Evolutionary conservation across 2,113 vertebrate genomes (phyloP).

Genomic region (Odontophorus gujanensis): DNA sequence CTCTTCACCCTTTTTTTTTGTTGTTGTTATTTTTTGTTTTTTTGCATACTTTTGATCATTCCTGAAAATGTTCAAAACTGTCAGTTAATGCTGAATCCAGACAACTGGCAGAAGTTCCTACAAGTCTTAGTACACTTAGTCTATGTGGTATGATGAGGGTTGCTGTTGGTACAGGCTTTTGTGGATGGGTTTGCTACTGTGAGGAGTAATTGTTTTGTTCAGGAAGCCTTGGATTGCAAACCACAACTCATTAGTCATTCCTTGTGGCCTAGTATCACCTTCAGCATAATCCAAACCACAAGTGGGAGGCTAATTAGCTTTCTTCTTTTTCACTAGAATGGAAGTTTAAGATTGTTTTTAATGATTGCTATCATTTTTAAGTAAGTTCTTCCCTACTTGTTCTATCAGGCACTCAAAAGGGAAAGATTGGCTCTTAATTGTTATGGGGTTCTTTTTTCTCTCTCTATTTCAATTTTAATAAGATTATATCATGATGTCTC

Average conservation of each 20-base stretch:
- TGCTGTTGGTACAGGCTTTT: background rate
- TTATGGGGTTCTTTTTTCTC: background rate
- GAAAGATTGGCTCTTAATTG: background rate
- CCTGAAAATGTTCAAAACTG: conserved; percentile 10
- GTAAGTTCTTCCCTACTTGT: background rate
- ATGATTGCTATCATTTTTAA: background rate
- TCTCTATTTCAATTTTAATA: background rate
- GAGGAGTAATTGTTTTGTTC: background rate
- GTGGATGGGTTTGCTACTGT: background rate
- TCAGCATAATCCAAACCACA: background rate
- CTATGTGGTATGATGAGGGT: background rate
- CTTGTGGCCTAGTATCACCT: background rate
- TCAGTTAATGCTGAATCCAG: background rate
- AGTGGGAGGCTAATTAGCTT: background rate
- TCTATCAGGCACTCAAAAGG: background rate
- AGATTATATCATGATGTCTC: background rate
- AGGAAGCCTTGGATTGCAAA: background rate
- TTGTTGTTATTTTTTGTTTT: background rate
- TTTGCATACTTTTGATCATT: conserved; percentile 8
- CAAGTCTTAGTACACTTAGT: background rate
- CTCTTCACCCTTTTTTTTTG: background rate
- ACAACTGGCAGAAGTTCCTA: background rate
- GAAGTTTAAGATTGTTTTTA: background rate
- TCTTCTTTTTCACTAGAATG: background rate
- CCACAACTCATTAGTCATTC: background rate